Evolutionary conservation across 2,888 invertebrate species (phyloP).

Genomic region (Sarcophaga rosellei): DNA sequence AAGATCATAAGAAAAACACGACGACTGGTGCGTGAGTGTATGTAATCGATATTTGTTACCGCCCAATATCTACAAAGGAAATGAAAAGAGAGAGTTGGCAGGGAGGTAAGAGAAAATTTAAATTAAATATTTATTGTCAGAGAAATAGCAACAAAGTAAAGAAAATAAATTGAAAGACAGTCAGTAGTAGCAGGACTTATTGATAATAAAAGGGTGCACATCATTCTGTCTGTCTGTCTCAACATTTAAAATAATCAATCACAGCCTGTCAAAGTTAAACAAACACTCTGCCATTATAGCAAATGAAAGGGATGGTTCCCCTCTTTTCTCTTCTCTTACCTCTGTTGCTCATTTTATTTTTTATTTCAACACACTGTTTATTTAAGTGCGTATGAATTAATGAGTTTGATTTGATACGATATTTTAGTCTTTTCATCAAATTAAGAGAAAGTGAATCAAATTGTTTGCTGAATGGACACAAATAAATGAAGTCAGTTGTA

Average conservation of each 20-base stretch:
- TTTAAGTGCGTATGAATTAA: background rate
- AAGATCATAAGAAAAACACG: constrained; percentile 95
- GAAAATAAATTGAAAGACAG: background rate
- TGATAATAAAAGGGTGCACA: no score
- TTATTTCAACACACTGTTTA: background rate
- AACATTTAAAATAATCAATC: background rate
- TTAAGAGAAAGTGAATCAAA: background rate
- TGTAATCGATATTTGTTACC: constrained; percentile 98
- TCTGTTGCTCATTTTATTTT: background rate
- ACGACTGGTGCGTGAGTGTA: constrained; percentile 93
- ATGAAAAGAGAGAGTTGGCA: background rate
- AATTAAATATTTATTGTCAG: background rate
- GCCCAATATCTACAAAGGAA: constrained; percentile 92
- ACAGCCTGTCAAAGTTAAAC: background rate
- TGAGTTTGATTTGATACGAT: background rate
- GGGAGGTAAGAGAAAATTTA: background rate
- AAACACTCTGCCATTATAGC: background rate
- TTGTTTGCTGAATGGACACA: background rate
- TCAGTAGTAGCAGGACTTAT: no score
- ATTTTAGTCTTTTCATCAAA: background rate
- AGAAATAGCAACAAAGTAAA: background rate
- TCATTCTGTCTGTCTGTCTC: background rate
- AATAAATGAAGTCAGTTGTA: no score
- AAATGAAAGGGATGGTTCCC: background rate
- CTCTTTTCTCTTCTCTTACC: background rate